Conservation (phyloP, 2,888 invertebrate species). For the Caprella mutica region DNA sequence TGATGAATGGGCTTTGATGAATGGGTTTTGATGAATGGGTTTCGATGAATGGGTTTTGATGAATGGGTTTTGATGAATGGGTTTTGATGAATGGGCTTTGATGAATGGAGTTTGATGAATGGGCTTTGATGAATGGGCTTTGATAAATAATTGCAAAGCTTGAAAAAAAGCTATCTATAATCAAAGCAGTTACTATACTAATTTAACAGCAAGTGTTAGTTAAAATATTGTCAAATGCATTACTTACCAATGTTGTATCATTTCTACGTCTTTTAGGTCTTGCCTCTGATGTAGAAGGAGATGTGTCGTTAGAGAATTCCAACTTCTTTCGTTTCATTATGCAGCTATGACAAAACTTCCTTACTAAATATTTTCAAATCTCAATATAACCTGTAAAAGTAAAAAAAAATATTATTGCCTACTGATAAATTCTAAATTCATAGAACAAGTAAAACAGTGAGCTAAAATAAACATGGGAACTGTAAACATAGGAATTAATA, state of each 20-base stretch:
- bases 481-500: no score
- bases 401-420: no score
- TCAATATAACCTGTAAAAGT: no score
- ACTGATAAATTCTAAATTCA: no score
- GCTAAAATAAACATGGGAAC: no score
- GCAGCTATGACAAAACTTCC: no score
- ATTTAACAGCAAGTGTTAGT: background rate
- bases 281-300: slow-evolving; percentile 17
- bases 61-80: no score
- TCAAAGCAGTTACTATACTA: background rate
- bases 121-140: no score
- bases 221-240: background rate
- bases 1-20: no score
- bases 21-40: background rate
- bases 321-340: background rate
- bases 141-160: background rate
- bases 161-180: background rate
- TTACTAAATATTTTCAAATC: no score
- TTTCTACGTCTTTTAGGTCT: slow-evolving; percentile 31
- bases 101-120: background rate
- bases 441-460: no score
- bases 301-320: background rate
- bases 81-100: background rate
- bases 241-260: slow-evolving; percentile 31
- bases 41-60: background rate